phyloP scores from a whole-genome alignment of 2,888 invertebrate species.

The Zhuqinia jingwanae region DNA sequence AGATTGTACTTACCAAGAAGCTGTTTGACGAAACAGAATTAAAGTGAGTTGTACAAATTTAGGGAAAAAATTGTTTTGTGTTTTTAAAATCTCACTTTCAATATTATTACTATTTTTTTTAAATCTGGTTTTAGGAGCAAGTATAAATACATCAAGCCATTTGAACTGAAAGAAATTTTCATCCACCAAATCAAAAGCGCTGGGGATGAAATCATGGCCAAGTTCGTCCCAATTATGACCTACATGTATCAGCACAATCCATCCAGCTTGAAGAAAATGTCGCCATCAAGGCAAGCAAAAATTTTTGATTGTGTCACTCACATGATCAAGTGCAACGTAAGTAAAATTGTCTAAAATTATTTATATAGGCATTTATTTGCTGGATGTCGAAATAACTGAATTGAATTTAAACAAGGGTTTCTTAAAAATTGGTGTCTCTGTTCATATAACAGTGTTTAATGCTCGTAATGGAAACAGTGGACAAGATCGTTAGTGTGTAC shows the following conservation, averaged over 20 bases:
- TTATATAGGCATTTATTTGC: no score
- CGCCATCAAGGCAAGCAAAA: slow-evolving; percentile 56
- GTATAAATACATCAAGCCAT: slow-evolving; percentile 70
- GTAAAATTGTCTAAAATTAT: no score
- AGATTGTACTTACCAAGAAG: slow-evolving; percentile 67
- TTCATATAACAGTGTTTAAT: slow-evolving; percentile 51
- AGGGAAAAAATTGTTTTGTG: no score
- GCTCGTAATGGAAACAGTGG: slow-evolving; percentile 70
- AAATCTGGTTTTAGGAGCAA: slow-evolving; percentile 36
- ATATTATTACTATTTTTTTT: no score
- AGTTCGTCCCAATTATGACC: slow-evolving; percentile 70
- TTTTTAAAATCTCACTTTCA: no score
- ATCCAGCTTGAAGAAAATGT: slow-evolving; percentile 33
- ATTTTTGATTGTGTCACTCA: slow-evolving; percentile 75
- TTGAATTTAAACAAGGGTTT: neutral
- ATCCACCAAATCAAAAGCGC: slow-evolving; percentile 69
- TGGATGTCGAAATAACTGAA: neutral
- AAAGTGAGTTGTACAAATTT: slow-evolving; percentile 49
- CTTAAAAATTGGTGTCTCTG: neutral
- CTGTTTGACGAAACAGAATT: slow-evolving; percentile 71
- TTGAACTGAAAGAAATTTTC: slow-evolving; percentile 75
- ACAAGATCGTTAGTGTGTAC: slow-evolving; percentile 71
- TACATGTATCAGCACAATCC: slow-evolving; percentile 71
- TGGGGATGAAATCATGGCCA: slow-evolving; percentile 74
- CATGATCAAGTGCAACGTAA: slow-evolving; percentile 75